Evolutionary conservation across 2,113 vertebrate species (phyloP).

Genomic region (Oreochromis niloticus): DNA sequence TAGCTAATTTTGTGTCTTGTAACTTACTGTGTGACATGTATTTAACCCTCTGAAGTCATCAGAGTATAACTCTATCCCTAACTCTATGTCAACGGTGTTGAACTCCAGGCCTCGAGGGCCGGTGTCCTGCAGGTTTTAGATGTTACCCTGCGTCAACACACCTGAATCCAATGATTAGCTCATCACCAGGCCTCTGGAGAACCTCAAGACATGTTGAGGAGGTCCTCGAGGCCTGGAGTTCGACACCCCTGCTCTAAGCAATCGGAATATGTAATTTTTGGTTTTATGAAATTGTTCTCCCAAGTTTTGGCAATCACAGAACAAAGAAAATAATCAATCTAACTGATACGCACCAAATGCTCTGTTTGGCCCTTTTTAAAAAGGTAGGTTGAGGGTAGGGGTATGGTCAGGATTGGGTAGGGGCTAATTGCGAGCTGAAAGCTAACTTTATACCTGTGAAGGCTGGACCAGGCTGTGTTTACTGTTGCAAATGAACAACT

Average conservation of each 20-base stretch:
- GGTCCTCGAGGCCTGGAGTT: not conserved
- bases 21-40: not conserved
- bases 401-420: not conserved
- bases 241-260: accelerated
- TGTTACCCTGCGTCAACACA: not conserved
- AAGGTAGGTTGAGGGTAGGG: not conserved
- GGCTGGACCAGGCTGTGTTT: accelerated
- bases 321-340: not conserved
- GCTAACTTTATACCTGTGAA: not conserved
- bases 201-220: not conserved
- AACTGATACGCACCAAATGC: not conserved
- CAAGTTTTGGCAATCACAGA: accelerated
- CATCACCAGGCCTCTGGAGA: not conserved
- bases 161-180: accelerated
- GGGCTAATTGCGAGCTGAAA: not conserved
- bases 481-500: not conserved
- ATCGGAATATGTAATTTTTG: not conserved
- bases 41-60: not conserved
- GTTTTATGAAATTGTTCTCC: not conserved
- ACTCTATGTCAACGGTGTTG: accelerated
- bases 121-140: not conserved
- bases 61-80: not conserved
- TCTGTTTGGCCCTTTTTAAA: not conserved
- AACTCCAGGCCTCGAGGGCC: accelerated
- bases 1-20: not conserved